These are phyloP conservation scores for Discoglossus pictus DNA, from an alignment of 2,797 vertebrate genomes.

Conservation along the genomic window DNA sequence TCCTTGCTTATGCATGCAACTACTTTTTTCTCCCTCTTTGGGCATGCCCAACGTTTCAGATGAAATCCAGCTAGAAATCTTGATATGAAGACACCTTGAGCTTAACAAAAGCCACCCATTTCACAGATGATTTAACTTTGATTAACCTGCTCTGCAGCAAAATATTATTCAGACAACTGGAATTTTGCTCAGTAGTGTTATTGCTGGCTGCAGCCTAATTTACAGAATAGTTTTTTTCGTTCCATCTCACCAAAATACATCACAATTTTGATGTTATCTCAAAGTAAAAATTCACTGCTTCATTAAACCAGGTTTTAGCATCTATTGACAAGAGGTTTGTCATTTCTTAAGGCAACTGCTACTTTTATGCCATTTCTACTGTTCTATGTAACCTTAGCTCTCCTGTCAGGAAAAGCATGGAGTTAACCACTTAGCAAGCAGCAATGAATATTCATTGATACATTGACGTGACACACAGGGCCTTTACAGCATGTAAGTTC, in stretches of 20 bases:
- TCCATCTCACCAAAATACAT: conserved; percentile 72
- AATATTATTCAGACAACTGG: conserved; percentile 70
- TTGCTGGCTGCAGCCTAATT: conserved; percentile 69
- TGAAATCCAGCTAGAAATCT: conserved; percentile 60
- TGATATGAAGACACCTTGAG: conserved; percentile 61
- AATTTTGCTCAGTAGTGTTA: conserved; percentile 68
- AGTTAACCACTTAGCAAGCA: conserved; percentile 65
- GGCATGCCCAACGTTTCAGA: conserved; percentile 55
- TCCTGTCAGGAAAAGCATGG: conserved; percentile 65
- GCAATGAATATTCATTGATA: conserved; percentile 69
- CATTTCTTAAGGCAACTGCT: conserved; percentile 65
- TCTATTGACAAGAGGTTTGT: conserved; percentile 69
- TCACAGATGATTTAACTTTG: conserved; percentile 79
- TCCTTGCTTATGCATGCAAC: conserved; percentile 32
- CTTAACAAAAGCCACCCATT: conserved; percentile 78
- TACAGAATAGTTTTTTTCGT: conserved; percentile 65
- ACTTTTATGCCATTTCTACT: conserved; percentile 62
- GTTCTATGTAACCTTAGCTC: conserved; percentile 66
- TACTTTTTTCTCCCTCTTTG: not conserved
- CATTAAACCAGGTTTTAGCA: conserved; percentile 69
- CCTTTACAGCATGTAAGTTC: conserved; percentile 57
- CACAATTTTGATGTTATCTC: conserved; percentile 72
- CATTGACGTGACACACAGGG: conserved; percentile 63
- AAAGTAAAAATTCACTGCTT: conserved; percentile 70
- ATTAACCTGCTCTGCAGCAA: conserved; percentile 72